Conservation (phyloP, 2,113 vertebrate genomes). For the Amazona vittata region DNA sequence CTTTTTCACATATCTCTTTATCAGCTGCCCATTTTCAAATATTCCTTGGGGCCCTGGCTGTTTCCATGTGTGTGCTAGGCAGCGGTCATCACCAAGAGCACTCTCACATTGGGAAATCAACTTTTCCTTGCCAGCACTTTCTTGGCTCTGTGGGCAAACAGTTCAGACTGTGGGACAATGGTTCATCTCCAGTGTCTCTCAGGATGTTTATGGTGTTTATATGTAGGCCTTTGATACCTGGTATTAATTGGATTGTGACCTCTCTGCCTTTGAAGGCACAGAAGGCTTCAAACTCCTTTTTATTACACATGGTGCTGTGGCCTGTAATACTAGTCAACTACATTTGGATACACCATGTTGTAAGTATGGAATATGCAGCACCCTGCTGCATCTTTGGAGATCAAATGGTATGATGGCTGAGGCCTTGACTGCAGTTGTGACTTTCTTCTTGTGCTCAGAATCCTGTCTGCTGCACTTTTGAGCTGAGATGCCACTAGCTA, state of each 20-base stretch:
- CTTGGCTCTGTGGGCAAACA: not conserved
- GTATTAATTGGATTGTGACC: constrained; percentile 60
- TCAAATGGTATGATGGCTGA: constrained; percentile 26
- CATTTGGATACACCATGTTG: constrained; percentile 47
- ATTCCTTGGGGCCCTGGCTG: not conserved
- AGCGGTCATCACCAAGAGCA: not conserved
- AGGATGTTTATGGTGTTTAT: constrained; percentile 48
- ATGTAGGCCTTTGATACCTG: constrained; percentile 56
- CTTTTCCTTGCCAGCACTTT: not conserved
- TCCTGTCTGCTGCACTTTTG: not conserved
- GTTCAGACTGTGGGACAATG: constrained; percentile 1
- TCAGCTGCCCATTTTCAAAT: constrained; percentile 40
- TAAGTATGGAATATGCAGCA: not conserved
- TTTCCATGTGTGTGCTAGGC: constrained; percentile 32
- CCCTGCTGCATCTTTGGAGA: constrained; percentile 18
- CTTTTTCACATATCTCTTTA: constrained; percentile 63
- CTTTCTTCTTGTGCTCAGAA: not conserved
- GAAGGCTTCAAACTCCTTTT: constrained; percentile 43
- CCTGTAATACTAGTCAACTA: constrained; percentile 40
- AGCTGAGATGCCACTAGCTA: not conserved
- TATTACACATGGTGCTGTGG: constrained; percentile 33
- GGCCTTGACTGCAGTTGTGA: not conserved
- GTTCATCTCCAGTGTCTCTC: constrained; percentile 29
- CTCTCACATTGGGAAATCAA: not conserved
- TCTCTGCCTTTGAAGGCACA: constrained; percentile 63